phyloP scores from a whole-genome alignment of 2,888 invertebrate genomes.

The Thereva unica region DNA sequence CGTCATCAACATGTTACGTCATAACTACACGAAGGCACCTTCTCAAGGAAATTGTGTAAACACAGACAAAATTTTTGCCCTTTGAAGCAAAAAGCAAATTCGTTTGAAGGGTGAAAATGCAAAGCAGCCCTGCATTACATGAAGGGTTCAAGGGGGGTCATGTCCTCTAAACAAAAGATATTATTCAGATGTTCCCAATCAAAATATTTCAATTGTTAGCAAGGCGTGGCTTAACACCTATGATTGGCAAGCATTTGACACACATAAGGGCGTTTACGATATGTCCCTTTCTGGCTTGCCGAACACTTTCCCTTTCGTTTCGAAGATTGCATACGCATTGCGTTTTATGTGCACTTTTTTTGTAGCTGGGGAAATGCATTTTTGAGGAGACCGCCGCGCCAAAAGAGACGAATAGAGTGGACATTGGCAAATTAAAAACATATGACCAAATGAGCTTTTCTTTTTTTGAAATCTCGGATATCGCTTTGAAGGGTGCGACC shows the following conservation, averaged over 20 bases:
- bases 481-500: too few species aligned
- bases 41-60: too few species aligned
- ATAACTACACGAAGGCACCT: too few species aligned
- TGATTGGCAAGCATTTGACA: conserved; percentile 29
- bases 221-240: conserved; percentile 23
- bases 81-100: too few species aligned
- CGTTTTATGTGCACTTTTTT: neutral
- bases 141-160: conserved; percentile 4
- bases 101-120: too few species aligned
- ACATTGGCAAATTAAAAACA: too few species aligned
- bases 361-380: conserved; percentile 3
- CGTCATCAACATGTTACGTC: too few species aligned
- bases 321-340: conserved; percentile 11
- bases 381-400: neutral
- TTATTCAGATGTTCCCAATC: conserved; percentile 1
- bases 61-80: too few species aligned
- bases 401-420: too few species aligned
- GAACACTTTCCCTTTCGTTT: conserved; percentile 24
- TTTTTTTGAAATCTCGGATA: too few species aligned
- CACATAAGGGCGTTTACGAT: conserved; percentile 23
- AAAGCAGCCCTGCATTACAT: too few species aligned
- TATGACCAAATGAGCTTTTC: too few species aligned
- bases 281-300: conserved; percentile 10
- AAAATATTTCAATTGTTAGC: conserved; percentile 17
- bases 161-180: conserved; percentile 1